Conservation (phyloP, 2,888 invertebrate species). For the Pogonocherus hispidulus region DNA sequence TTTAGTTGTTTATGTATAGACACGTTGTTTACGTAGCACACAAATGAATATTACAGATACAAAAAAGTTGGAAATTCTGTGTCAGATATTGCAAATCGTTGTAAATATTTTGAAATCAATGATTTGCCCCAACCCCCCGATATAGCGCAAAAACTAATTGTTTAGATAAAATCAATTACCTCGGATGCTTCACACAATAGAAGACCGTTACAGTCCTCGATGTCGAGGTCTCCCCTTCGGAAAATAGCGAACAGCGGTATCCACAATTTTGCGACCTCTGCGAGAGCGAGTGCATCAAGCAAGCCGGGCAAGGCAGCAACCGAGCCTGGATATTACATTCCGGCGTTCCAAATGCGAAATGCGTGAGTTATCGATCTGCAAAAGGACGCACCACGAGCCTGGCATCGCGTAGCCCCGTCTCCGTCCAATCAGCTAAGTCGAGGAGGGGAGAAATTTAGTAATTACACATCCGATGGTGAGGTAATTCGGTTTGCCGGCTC, state of each 20-base stretch:
- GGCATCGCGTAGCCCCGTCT: slow-evolving; percentile 26
- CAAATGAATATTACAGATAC: no score
- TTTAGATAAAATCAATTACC: not conserved
- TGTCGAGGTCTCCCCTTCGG: not conserved
- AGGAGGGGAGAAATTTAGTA: slow-evolving; percentile 32
- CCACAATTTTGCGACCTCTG: slow-evolving; percentile 10
- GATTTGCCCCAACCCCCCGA: no score
- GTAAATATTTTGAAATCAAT: no score
- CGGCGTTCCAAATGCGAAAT: slow-evolving; percentile 29
- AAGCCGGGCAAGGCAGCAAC: slow-evolving; percentile 6
- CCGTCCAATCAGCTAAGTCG: slow-evolving; percentile 37
- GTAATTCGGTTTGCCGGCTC: slow-evolving; percentile 35
- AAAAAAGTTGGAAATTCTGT: no score
- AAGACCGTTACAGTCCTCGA: not conserved
- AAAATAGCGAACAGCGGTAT: not conserved
- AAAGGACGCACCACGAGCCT: slow-evolving; percentile 37
- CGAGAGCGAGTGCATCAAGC: slow-evolving; percentile 3
- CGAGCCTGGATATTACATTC: slow-evolving; percentile 34
- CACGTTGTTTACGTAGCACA: no score
- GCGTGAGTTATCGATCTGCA: slow-evolving; percentile 40
- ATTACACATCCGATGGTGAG: slow-evolving; percentile 37
- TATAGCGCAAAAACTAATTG: not conserved
- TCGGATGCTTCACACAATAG: not conserved
- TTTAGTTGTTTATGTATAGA: no score
- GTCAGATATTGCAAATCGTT: no score